Conservation (phyloP, 2,797 vertebrate species). For the Oreortyx pictus region DNA sequence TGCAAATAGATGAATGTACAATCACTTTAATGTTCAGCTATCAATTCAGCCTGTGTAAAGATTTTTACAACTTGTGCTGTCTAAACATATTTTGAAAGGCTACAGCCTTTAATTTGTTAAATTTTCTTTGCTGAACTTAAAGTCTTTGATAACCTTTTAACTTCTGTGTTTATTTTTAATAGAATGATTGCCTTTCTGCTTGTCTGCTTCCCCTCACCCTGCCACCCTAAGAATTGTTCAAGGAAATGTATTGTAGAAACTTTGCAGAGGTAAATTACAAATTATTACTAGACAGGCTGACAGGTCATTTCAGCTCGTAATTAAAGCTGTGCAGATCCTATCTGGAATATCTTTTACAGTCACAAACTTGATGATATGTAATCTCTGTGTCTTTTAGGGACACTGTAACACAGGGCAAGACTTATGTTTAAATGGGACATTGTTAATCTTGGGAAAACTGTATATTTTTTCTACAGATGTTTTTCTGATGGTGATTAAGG, state of each 20-base stretch:
- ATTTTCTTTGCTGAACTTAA: not conserved
- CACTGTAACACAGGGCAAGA: not conserved
- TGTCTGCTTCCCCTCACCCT: not conserved
- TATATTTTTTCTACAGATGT: not conserved
- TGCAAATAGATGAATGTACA: not conserved
- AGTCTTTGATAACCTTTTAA: not conserved
- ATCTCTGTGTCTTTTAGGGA: not conserved
- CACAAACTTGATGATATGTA: not conserved
- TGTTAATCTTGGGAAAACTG: conserved; percentile 34
- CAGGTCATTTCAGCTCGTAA: not conserved
- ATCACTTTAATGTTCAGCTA: not conserved
- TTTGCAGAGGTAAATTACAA: not conserved
- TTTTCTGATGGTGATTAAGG: conserved; percentile 42
- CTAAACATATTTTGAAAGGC: not conserved
- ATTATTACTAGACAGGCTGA: not conserved
- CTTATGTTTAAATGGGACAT: conserved; percentile 2
- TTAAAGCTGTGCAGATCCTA: not conserved
- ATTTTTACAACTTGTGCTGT: not conserved
- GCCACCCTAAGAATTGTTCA: not conserved
- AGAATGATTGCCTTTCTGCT: not conserved
- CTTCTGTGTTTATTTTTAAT: not conserved
- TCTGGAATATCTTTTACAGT: not conserved
- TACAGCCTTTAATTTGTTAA: not conserved
- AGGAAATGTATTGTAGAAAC: not conserved
- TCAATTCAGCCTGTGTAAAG: not conserved